Percentiles rank a stretch among this genome's conserved stretches.
Conservation (phyloP, 2,888 invertebrate species). For the Cynaeus angustus region DNA sequence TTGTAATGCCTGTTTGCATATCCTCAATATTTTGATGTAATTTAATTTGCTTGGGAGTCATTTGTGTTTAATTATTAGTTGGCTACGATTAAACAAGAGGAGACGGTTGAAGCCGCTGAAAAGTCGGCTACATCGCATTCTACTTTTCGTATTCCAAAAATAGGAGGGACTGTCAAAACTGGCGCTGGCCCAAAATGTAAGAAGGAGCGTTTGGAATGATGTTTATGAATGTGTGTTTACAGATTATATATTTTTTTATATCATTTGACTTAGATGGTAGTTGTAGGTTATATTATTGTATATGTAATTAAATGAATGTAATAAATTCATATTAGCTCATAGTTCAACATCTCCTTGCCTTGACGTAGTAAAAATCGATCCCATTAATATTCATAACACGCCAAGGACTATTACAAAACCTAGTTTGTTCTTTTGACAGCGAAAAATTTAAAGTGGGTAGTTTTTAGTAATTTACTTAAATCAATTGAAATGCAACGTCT, state of each 20-base stretch:
- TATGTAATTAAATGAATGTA: too few species aligned
- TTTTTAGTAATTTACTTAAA: too few species aligned
- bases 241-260: conserved; percentile 2
- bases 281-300: too few species aligned
- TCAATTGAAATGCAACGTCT: too few species aligned
- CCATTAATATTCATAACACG: too few species aligned
- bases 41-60: conserved; percentile 6
- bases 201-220: conserved; percentile 24
- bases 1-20: too few species aligned
- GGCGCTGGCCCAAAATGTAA: conserved; percentile 22
- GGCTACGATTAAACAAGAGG: conserved; percentile 37
- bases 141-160: conserved; percentile 45
- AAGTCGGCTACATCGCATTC: conserved; percentile 21
- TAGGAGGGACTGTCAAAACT: conserved; percentile 32
- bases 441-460: too few species aligned
- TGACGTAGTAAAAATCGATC: too few species aligned
- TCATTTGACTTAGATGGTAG: not conserved
- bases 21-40: conserved; percentile 2
- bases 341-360: too few species aligned
- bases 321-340: too few species aligned
- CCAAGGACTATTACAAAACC: too few species aligned
- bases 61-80: conserved; percentile 40
- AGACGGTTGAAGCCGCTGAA: conserved; percentile 18
- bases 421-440: too few species aligned
- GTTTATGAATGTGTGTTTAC: not conserved